These are phyloP conservation scores for Caranx ignobilis DNA, from an alignment of 2,113 vertebrate genomes.

Conservation along the genomic window DNA sequence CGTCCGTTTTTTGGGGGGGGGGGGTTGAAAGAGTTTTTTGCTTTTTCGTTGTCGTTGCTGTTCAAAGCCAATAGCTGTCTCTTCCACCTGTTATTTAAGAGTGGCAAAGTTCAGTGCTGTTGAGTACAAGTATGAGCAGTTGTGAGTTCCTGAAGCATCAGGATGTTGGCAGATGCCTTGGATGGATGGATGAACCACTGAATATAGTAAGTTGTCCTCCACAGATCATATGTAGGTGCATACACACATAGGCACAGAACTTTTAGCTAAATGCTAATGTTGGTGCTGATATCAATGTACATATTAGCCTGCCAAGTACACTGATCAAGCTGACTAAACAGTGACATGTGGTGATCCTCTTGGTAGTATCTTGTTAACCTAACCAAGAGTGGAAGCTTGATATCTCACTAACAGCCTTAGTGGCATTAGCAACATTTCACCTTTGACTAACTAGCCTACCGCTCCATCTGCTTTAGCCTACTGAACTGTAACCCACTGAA, in stretches of 20 bases:
- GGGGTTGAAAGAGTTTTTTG: no score
- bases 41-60: no score
- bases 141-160: neutral
- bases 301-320: neutral
- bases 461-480: constrained; percentile 26
- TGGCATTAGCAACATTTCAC: constrained; percentile 49
- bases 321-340: neutral
- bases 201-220: no score
- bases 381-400: constrained; percentile 15
- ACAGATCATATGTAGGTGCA: no score
- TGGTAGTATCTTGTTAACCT: constrained; percentile 41
- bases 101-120: neutral
- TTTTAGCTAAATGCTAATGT: no score
- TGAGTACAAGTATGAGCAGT: neutral
- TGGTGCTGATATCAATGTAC: neutral
- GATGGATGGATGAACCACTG: no score
- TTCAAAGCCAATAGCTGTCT: no score
- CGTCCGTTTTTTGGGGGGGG: no score
- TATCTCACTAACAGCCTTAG: constrained; percentile 56
- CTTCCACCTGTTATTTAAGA: no score
- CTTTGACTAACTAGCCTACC: constrained; percentile 19
- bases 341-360: neutral
- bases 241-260: no score
- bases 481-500: constrained; percentile 37
- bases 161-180: neutral